Conservation (phyloP, 2,888 invertebrate genomes). For the Teinopalpus imperialis region DNA sequence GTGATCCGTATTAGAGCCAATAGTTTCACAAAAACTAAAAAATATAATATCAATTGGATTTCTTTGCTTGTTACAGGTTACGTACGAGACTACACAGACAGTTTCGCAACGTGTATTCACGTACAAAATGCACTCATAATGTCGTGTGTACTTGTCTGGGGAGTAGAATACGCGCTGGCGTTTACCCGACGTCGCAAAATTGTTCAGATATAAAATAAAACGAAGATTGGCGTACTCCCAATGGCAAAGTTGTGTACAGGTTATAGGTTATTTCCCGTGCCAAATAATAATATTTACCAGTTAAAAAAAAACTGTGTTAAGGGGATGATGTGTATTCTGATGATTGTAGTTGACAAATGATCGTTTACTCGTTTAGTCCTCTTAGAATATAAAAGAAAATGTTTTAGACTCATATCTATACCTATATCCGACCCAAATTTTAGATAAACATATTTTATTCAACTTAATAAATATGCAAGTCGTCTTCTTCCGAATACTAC, state of each 20-base stretch:
- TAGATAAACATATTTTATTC: conserved; percentile 5
- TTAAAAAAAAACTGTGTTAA: no score
- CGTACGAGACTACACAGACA: conserved; percentile 85
- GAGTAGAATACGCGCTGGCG: conserved; percentile 81
- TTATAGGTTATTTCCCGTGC: background rate
- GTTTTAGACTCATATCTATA: conserved; percentile 2
- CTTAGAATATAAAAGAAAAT: background rate
- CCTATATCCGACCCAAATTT: conserved; percentile 10
- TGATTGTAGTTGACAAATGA: background rate
- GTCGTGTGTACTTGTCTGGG: conserved; percentile 86
- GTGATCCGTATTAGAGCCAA: no score
- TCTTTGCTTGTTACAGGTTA: no score
- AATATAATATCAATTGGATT: no score
- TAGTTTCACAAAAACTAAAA: no score
- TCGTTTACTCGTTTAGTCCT: no score
- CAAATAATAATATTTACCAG: background rate
- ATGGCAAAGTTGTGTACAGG: background rate
- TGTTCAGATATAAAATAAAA: conserved; percentile 60
- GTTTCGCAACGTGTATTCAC: conserved; percentile 87
- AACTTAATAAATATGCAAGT: background rate
- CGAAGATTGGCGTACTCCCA: background rate
- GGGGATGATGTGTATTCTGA: no score
- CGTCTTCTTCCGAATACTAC: background rate
- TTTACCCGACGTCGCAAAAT: conserved; percentile 70
- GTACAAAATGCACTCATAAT: conserved; percentile 87